These are phyloP conservation scores for Hedya salicella DNA, from an alignment of 2,888 invertebrate genomes.

Conservation along the genomic window DNA sequence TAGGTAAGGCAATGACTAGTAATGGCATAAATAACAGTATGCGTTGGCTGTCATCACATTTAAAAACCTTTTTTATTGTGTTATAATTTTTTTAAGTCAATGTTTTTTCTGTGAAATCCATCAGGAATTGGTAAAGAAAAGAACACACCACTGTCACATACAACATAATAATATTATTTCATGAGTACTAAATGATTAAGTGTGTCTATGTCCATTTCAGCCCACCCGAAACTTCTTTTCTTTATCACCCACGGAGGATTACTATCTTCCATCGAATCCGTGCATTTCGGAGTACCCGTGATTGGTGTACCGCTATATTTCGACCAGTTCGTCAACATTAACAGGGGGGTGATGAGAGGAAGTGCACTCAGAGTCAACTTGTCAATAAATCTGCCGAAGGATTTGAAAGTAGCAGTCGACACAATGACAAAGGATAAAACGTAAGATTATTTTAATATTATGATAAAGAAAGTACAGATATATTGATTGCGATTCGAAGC, in stretches of 20 bases:
- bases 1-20: constrained; percentile 54
- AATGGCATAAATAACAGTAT: neutral
- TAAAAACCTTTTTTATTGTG: no score
- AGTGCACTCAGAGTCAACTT: constrained; percentile 43
- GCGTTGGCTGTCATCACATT: no score
- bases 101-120: no score
- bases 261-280: constrained; percentile 60
- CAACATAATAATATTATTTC: no score
- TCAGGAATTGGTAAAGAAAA: no score
- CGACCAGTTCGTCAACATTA: constrained; percentile 43
- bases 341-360: constrained; percentile 28
- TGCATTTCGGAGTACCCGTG: constrained; percentile 63
- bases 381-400: constrained; percentile 34
- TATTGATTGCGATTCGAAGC: no score
- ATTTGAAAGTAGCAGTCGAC: constrained; percentile 40
- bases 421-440: constrained; percentile 37
- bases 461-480: no score
- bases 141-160: no score
- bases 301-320: constrained; percentile 61
- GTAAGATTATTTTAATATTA: constrained; percentile 24
- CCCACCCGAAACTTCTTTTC: constrained; percentile 59
- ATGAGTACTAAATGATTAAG: no score
- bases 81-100: no score
- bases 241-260: constrained; percentile 65
- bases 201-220: constrained; percentile 53